Evolutionary conservation across 2,113 vertebrate species (phyloP).

Genomic region (Hydropotes inermis): DNA sequence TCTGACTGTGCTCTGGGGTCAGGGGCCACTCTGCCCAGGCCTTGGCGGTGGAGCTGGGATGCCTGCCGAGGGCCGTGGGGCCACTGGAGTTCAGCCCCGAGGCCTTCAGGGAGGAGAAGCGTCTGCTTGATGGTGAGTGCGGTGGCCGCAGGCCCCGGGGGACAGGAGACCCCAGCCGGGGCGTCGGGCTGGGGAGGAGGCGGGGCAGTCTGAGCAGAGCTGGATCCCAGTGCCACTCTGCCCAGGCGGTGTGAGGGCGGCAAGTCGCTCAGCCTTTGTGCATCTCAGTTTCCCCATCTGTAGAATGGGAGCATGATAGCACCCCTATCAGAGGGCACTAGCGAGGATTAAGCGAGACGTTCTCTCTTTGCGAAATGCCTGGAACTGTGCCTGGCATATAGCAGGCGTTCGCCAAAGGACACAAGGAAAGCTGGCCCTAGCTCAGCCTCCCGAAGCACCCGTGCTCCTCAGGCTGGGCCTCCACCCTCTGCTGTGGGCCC

Average conservation of each 20-base stretch:
- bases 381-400: background rate
- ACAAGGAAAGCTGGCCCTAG: background rate
- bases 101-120: background rate
- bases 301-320: background rate
- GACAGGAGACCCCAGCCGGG: background rate
- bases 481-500: background rate
- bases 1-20: conserved; percentile 20
- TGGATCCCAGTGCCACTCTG: background rate
- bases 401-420: background rate
- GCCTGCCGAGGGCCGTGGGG: background rate
- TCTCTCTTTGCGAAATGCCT: background rate
- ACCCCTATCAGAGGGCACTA: background rate
- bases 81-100: background rate
- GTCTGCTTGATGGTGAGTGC: conserved; percentile 55
- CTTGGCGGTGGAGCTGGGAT: background rate
- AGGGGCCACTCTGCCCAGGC: conserved; percentile 24
- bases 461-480: background rate
- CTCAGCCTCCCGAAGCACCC: background rate
- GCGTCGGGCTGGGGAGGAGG: background rate
- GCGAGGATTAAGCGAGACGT: background rate
- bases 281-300: background rate
- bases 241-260: background rate
- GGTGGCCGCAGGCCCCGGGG: fast-evolving
- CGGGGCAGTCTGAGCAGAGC: background rate
- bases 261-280: background rate